Conservation (phyloP, 2,797 vertebrate species). For the Gadopsis bispinosus region DNA sequence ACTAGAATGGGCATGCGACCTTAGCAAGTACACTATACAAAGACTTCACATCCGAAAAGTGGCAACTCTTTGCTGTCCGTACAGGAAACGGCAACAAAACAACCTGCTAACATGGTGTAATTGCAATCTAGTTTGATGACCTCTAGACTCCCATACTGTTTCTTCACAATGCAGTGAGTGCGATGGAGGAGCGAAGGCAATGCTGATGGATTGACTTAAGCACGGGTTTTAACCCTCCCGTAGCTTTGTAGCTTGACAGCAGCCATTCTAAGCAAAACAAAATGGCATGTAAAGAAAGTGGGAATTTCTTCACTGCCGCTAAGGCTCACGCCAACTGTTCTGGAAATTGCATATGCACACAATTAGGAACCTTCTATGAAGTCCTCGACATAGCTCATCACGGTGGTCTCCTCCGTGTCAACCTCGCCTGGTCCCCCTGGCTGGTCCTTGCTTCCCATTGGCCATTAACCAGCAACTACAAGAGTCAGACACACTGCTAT, state of each 20-base stretch:
- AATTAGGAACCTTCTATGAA: neutral
- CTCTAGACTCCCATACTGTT: neutral
- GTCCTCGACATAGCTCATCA: neutral
- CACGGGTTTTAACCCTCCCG: neutral
- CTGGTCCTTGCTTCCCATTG: neutral
- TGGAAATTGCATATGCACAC: neutral
- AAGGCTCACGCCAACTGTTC: neutral
- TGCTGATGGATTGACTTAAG: neutral
- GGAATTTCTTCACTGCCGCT: neutral
- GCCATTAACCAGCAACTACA: neutral
- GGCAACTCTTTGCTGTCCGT: neutral
- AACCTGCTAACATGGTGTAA: neutral
- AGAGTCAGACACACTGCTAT: neutral
- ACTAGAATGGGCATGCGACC: neutral
- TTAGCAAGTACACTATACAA: neutral
- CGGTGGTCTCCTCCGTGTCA: neutral
- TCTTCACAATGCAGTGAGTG: neutral
- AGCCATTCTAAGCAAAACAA: constrained; percentile 5
- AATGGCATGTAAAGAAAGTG: neutral
- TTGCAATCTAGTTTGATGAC: constrained; percentile 10
- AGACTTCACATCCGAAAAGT: neutral
- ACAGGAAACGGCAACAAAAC: neutral
- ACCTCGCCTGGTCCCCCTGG: neutral
- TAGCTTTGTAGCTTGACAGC: constrained; percentile 8
- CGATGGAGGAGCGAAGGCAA: neutral